A percentile compares a stretch with the other conserved stretches of the same genome.
These are phyloP conservation scores for Sarcophaga caerulescens DNA, from an alignment of 2,888 invertebrate genomes.

Conservation along the genomic window DNA sequence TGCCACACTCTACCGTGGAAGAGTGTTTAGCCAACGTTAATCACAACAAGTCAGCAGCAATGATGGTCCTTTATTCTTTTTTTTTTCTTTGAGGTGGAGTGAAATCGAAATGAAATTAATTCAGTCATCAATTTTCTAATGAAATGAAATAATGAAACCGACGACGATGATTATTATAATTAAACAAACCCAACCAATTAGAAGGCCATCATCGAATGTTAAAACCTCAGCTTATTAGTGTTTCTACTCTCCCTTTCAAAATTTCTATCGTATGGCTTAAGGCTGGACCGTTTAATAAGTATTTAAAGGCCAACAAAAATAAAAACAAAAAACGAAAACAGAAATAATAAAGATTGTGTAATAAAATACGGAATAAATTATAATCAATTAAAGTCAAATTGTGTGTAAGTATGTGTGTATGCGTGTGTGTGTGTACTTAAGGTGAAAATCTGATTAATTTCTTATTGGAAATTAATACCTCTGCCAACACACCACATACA, in stretches of 20 bases:
- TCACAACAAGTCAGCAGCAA: too few species aligned
- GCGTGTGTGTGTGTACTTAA: conserved; percentile 24
- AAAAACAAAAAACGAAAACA: not conserved
- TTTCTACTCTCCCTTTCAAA: not conserved
- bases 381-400: conserved; percentile 52
- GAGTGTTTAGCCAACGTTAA: too few species aligned
- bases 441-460: conserved; percentile 59
- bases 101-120: conserved; percentile 5
- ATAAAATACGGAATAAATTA: not conserved
- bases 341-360: too few species aligned
- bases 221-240: not conserved
- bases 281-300: too few species aligned
- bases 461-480: conserved; percentile 37
- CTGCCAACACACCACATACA: too few species aligned
- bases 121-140: conserved; percentile 33
- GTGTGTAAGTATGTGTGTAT: too few species aligned
- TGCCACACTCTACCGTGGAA: too few species aligned
- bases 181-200: conserved; percentile 7
- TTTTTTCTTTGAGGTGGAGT: too few species aligned
- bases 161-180: too few species aligned
- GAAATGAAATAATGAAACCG: not conserved
- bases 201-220: not conserved
- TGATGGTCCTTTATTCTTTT: too few species aligned
- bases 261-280: too few species aligned
- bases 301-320: not conserved